These are phyloP conservation scores for Pollimyrus isidori DNA, from an alignment of 2,113 vertebrate species.

Conservation along the genomic window DNA sequence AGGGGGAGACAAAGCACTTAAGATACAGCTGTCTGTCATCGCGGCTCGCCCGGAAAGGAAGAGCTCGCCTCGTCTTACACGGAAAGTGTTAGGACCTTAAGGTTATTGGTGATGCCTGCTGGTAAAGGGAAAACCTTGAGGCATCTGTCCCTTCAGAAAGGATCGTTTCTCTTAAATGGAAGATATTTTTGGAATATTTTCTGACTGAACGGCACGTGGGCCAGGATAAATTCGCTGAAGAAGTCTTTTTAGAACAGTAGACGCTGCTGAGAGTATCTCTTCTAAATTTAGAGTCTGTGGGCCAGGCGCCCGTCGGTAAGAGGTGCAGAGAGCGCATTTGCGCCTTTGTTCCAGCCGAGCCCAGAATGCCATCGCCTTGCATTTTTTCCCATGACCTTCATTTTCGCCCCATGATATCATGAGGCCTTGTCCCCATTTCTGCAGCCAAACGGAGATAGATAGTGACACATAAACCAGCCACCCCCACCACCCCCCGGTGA, in stretches of 20 bases:
- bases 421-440: not conserved
- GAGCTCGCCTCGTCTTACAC: not conserved
- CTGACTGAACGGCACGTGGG: not conserved
- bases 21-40: slow-evolving; percentile 5
- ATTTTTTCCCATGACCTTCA: not conserved
- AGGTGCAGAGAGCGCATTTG: not conserved
- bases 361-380: not conserved
- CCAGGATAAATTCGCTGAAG: not conserved
- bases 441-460: not conserved
- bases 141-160: not conserved
- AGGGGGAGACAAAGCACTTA: slow-evolving; percentile 18
- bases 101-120: not conserved
- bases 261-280: not conserved
- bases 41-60: not conserved
- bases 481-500: not conserved
- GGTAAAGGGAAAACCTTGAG: not conserved
- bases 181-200: not conserved
- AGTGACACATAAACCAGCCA: not conserved
- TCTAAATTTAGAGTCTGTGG: not conserved
- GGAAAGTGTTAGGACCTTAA: not conserved
- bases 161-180: not conserved
- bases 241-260: not conserved
- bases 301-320: not conserved
- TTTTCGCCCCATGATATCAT: not conserved
- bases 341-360: not conserved